These are phyloP conservation scores for Stenurella melanura DNA, from an alignment of 2,888 invertebrate genomes.

Conservation along the genomic window DNA sequence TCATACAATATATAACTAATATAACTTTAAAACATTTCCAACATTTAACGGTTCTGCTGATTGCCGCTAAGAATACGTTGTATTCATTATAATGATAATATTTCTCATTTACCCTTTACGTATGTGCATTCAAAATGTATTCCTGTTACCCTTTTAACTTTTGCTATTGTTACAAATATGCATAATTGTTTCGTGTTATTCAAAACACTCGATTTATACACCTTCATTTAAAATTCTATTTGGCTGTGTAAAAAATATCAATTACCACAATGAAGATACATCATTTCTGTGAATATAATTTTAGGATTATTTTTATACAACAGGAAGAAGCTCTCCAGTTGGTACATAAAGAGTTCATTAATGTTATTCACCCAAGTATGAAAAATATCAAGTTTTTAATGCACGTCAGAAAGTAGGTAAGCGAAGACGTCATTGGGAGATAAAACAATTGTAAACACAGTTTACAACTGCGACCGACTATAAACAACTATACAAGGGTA, in stretches of 20 bases:
- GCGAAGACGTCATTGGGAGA: conserved; percentile 70
- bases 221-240: conserved; percentile 53
- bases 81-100: conserved; percentile 8
- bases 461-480: conserved; percentile 61
- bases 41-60: background rate
- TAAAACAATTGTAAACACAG: conserved; percentile 68
- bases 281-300: conserved; percentile 55
- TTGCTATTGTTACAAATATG: conserved; percentile 11
- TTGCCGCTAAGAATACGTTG: background rate
- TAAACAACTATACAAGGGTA: too few relatives aligned
- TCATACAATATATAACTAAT: background rate
- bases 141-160: conserved; percentile 18
- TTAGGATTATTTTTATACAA: conserved; percentile 8
- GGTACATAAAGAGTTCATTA: conserved; percentile 71
- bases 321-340: conserved; percentile 15
- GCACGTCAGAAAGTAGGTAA: conserved; percentile 68
- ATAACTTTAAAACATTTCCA: background rate
- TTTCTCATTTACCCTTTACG: conserved; percentile 18
- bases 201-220: conserved; percentile 23
- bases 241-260: conserved; percentile 60
- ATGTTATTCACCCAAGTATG: conserved; percentile 71
- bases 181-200: conserved; percentile 20
- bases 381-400: conserved; percentile 73
- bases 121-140: background rate
- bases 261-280: conserved; percentile 60